These are phyloP conservation scores for Lepidochrysops patricia DNA, from an alignment of 2,888 invertebrate species.

Conservation along the genomic window DNA sequence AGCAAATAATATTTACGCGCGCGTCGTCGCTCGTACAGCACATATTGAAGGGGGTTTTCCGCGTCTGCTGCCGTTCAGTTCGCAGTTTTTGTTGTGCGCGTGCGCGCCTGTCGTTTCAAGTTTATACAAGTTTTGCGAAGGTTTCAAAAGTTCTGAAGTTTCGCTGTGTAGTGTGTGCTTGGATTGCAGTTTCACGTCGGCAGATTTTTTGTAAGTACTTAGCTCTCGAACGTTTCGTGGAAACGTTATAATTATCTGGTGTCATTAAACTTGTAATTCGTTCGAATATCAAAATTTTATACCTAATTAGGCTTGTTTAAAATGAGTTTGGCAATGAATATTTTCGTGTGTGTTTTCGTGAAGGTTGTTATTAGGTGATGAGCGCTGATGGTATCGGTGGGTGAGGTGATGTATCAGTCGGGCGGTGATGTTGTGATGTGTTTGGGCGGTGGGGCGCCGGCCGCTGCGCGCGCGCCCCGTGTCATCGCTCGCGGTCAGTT, in stretches of 20 bases:
- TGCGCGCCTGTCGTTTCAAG: constrained; percentile 59
- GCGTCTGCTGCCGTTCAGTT: constrained; percentile 58
- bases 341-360: neutral
- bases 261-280: constrained; percentile 12
- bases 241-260: neutral
- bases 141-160: constrained; percentile 23
- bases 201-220: constrained; percentile 49
- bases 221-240: neutral
- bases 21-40: constrained; percentile 53
- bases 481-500: constrained; percentile 74
- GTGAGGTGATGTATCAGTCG: constrained; percentile 5
- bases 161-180: constrained; percentile 48
- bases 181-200: constrained; percentile 53
- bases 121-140: constrained; percentile 53
- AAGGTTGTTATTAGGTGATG: neutral
- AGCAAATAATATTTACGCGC: constrained; percentile 68
- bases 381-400: neutral
- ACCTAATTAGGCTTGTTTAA: neutral
- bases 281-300: constrained; percentile 3
- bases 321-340: neutral
- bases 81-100: constrained; percentile 60
- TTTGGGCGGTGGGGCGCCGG: constrained; percentile 29
- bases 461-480: constrained; percentile 58
- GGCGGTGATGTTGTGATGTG: constrained; percentile 21
- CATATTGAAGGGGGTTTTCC: constrained; percentile 67